A percentile compares a stretch with the other conserved stretches of the same genome.
Conservation (phyloP, 2,888 invertebrate species). For the Marronus borbonicus region DNA sequence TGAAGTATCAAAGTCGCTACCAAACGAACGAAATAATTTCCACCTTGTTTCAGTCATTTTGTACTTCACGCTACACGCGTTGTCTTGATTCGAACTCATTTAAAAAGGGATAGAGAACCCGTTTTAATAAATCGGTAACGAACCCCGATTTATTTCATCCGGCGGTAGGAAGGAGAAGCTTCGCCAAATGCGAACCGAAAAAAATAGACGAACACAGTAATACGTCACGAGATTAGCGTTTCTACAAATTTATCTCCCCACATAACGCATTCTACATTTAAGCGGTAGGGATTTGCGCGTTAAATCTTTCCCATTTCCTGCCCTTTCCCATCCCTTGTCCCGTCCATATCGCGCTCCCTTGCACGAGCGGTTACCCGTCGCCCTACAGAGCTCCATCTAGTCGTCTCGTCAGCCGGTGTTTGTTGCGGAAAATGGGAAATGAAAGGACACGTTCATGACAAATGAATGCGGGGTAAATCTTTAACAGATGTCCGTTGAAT, state of each 20-base stretch:
- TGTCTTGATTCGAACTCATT: background rate
- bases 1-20: too few species aligned
- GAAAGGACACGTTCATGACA: constrained; percentile 65
- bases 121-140: constrained; percentile 2
- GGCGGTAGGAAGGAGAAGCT: background rate
- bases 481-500: constrained; percentile 68
- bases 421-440: constrained; percentile 57
- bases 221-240: constrained; percentile 29
- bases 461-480: constrained; percentile 66
- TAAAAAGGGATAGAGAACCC: background rate
- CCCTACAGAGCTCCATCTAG: too few species aligned
- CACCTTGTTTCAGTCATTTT: too few species aligned
- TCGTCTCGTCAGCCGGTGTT: constrained; percentile 20
- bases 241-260: constrained; percentile 31
- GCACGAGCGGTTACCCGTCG: too few species aligned
- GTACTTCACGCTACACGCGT: too few species aligned
- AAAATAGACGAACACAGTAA: constrained; percentile 21
- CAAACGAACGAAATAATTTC: too few species aligned
- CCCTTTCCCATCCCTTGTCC: constrained; percentile 50
- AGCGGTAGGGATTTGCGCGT: constrained; percentile 61
- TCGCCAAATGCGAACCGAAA: background rate
- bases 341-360: background rate
- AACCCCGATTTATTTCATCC: background rate
- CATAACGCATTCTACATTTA: constrained; percentile 62
- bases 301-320: constrained; percentile 62